Conservation (phyloP, 2,797 vertebrate species). For the Mastacembelus armatus region DNA sequence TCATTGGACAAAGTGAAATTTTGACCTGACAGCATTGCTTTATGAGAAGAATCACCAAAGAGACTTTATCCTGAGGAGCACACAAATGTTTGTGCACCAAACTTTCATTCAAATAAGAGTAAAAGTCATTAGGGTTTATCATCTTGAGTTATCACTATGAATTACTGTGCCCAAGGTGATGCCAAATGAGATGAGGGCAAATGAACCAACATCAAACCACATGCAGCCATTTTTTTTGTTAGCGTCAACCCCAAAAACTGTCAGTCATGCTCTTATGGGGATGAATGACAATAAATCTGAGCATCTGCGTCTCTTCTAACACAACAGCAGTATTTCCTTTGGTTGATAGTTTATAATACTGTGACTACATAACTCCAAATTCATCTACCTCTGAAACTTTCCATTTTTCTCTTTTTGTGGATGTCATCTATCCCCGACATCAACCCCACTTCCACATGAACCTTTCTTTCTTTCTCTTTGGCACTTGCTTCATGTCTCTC, state of each 20-base stretch:
- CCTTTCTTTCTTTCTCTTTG: constrained; percentile 22
- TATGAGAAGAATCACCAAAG: neutral
- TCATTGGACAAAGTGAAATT: too few species aligned
- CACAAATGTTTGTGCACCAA: neutral
- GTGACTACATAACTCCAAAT: constrained; percentile 8
- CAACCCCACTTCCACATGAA: constrained; percentile 15
- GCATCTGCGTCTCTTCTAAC: constrained; percentile 16
- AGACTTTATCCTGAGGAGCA: neutral
- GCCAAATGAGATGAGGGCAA: too few species aligned
- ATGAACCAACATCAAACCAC: too few species aligned
- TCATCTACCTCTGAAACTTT: neutral
- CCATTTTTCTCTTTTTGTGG: constrained; percentile 7
- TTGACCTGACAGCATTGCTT: neutral
- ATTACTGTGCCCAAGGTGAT: too few species aligned
- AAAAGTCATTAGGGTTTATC: too few species aligned
- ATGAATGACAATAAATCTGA: constrained; percentile 35
- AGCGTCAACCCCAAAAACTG: constrained; percentile 4
- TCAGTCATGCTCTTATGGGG: neutral
- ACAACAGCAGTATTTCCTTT: constrained; percentile 19
- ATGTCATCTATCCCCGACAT: constrained; percentile 27
- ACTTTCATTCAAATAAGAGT: too few species aligned
- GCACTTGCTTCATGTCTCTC: constrained; percentile 14
- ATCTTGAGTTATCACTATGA: too few species aligned
- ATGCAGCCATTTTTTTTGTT: too few species aligned
- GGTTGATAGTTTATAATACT: constrained; percentile 24